phyloP scores from a whole-genome alignment of 2,113 vertebrate species.

The Petrocephalus zakoni region DNA sequence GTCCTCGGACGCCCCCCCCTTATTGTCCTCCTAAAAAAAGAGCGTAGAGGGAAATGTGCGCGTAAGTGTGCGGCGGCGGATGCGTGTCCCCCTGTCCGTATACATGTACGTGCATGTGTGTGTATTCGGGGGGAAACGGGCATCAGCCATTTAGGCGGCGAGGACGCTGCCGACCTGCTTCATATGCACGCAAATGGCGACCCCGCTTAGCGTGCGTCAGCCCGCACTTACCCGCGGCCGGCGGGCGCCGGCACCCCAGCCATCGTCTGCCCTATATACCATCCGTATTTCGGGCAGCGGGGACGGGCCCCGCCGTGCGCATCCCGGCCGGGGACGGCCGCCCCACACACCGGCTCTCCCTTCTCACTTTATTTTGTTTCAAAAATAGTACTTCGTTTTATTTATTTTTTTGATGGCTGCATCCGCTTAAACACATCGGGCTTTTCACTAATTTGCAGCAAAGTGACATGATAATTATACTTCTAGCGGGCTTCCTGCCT shows the following conservation, averaged over 20 bases:
- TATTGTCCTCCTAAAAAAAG: background rate
- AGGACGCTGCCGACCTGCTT: constrained; percentile 60
- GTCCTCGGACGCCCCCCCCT: background rate
- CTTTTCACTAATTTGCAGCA: constrained; percentile 1
- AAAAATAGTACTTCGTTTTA: background rate
- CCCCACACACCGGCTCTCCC: background rate
- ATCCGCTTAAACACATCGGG: background rate
- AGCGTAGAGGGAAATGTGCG: background rate
- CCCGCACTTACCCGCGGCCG: constrained; percentile 40
- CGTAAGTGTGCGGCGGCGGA: no score
- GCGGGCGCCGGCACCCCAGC: background rate
- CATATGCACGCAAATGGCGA: constrained; percentile 73
- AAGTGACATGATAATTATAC: background rate
- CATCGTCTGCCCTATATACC: background rate
- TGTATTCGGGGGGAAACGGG: constrained; percentile 62
- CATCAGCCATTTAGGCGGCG: constrained; percentile 73
- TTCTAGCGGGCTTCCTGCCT: background rate
- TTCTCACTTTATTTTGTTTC: background rate
- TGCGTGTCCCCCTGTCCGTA: no score
- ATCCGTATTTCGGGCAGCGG: background rate
- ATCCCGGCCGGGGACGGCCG: background rate
- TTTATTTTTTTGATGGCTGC: background rate
- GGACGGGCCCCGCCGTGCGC: background rate
- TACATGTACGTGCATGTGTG: no score
- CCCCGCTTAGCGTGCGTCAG: constrained; percentile 47